Evolutionary conservation across 2,113 vertebrate genomes (phyloP), one percentile per base, ranked within the genome.

Genomic region (Ciconia stormi): DNA sequence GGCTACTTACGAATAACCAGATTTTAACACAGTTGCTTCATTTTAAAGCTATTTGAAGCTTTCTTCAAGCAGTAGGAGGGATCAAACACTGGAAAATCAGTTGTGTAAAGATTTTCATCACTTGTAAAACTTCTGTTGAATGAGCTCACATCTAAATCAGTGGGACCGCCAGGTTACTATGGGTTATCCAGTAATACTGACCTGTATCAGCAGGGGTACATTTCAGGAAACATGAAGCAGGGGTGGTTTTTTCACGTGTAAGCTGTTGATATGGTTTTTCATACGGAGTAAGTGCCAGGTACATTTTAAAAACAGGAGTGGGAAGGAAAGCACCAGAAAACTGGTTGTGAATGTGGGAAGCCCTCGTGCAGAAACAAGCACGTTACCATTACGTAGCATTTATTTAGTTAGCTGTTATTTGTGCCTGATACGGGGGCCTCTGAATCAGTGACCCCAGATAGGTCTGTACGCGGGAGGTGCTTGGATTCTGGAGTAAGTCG

Each of bases 301-400:
- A 50, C 0, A 0, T 40, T 50, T 89, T 47, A 59, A 52, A 71
- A 87, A 3, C 42, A 21, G 40, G 8, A 20, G 5, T 42, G 25
- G 69, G 69, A 70, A 85, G 72, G 69, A 66, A 34, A 92, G 46
- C 65, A 34, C 44, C 55, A 36, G 67, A 50, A 80, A 65, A 8
- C 10, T 42, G 44, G 19, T 13, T 58, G 18, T 53, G 91, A 55
- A 29, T 3, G 22, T 40, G 65, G 82, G 72, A 83, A 30, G 15
- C 3, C 27, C 49, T 93, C 23, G 40, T 80, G 70, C 82, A 83
- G 82, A 56, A 70, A 29, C 8, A 49, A 77, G 67, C 36, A 16
- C 7, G 0, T 30, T 21, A 6, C 5, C 11, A 1, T 13, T 6
- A 7, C 65, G 12, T 0, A n/a, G 21, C 58, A 79, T 50, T 38